Evolutionary conservation across 2,888 invertebrate species (phyloP).

Genomic region (Fragum sueziense): DNA sequence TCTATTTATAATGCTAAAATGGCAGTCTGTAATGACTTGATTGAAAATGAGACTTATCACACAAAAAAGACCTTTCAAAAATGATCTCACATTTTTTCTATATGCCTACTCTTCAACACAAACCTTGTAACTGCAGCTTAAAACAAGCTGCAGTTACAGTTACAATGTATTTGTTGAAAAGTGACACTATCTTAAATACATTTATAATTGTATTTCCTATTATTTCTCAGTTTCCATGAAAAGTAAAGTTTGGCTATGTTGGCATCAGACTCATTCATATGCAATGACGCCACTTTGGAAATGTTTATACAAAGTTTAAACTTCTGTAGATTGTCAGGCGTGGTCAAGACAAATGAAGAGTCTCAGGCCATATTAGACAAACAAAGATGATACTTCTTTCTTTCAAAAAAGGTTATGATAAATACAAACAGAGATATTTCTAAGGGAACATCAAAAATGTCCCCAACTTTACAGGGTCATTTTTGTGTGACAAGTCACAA

Average conservation of each 20-base stretch:
- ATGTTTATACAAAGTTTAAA: background rate
- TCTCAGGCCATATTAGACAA: background rate
- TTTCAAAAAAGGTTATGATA: background rate
- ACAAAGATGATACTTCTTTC: background rate
- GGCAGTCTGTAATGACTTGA: background rate
- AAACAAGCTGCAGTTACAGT: too few species aligned
- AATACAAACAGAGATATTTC: background rate
- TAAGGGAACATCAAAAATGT: background rate
- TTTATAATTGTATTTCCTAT: too few species aligned
- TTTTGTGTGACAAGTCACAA: background rate
- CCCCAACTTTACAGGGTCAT: background rate
- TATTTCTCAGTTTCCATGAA: too few species aligned
- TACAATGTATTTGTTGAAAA: too few species aligned
- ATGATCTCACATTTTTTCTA: too few species aligned
- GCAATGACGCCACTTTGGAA: background rate
- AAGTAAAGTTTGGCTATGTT: too few species aligned
- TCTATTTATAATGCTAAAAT: background rate
- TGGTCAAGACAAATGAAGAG: background rate
- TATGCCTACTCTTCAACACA: too few species aligned
- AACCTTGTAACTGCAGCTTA: too few species aligned
- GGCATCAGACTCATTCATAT: too few species aligned
- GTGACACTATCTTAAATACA: too few species aligned
- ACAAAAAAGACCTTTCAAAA: too few species aligned
- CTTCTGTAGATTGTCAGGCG: background rate
- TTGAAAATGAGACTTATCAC: too few species aligned